phyloP scores from a whole-genome alignment of 1,140 invertebrate genomes.

The Calliopsis andreniformis region DNA sequence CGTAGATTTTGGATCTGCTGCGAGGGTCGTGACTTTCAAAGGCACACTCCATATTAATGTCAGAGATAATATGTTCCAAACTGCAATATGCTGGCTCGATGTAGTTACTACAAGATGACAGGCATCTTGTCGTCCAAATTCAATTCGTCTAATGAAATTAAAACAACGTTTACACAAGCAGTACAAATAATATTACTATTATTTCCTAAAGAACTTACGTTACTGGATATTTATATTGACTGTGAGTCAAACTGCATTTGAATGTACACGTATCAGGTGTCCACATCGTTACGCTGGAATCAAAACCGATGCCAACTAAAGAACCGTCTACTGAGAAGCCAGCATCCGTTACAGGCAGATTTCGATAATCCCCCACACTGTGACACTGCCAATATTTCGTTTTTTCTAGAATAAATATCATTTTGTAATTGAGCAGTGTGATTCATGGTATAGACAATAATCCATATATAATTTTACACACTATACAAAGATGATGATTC shows the following conservation, averaged over 20 bases:
- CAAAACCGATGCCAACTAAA: slow-evolving; percentile 87
- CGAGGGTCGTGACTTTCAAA: slow-evolving; percentile 80
- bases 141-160: slow-evolving; percentile 79
- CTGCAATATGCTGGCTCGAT: slow-evolving; percentile 82
- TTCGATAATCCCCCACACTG: slow-evolving; percentile 85
- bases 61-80: slow-evolving; percentile 89
- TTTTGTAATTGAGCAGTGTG: slow-evolving; percentile 34
- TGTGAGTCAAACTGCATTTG: slow-evolving; percentile 79
- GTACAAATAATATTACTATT: background rate
- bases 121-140: slow-evolving; percentile 85
- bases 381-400: slow-evolving; percentile 85
- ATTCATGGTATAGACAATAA: slow-evolving; percentile 22
- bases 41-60: slow-evolving; percentile 84
- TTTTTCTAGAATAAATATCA: slow-evolving; percentile 74
- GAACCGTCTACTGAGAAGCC: slow-evolving; percentile 90
- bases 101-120: slow-evolving; percentile 85
- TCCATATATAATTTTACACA: slow-evolving; percentile 64
- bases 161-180: background rate
- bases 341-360: slow-evolving; percentile 82
- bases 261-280: slow-evolving; percentile 82
- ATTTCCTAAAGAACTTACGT: slow-evolving; percentile 65
- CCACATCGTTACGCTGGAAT: slow-evolving; percentile 87
- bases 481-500: slow-evolving; percentile 82
- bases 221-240: slow-evolving; percentile 71
- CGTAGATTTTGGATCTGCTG: slow-evolving; percentile 84